Percentiles rank a stretch among this genome's conserved stretches.
These are phyloP conservation scores for Rattus rattus DNA, from an alignment of 2,113 vertebrate genomes.

Conservation along the genomic window DNA sequence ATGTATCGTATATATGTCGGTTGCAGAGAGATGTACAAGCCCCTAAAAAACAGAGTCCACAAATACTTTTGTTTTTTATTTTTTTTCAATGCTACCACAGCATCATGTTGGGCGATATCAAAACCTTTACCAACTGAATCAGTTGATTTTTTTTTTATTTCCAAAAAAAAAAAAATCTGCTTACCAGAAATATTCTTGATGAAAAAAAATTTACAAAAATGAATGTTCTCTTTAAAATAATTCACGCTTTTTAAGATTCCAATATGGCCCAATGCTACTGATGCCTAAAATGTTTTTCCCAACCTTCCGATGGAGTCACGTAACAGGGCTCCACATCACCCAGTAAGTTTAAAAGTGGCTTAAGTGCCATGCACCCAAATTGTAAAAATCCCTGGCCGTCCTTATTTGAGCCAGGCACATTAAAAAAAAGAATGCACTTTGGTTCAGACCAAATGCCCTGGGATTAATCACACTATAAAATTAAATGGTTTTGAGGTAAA, in stretches of 20 bases:
- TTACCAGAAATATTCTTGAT: constrained; percentile 83
- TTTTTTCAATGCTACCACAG: constrained; percentile 85
- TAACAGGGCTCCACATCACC: constrained; percentile 84
- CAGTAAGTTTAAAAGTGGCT: constrained; percentile 89
- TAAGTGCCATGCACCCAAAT: constrained; percentile 90
- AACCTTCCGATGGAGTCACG: constrained; percentile 86
- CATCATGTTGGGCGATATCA: constrained; percentile 87
- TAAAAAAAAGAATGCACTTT: constrained; percentile 99
- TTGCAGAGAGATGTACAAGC: constrained; percentile 90
- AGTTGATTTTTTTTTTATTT: constrained; percentile 34
- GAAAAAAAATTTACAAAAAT: constrained; percentile 84
- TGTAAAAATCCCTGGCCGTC: constrained; percentile 89
- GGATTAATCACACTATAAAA: constrained; percentile 92
- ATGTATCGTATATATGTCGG: constrained; percentile 81
- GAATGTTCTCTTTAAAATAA: constrained; percentile 84
- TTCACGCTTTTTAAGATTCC: constrained; percentile 85
- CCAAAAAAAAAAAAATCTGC: constrained; percentile 41
- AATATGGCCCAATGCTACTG: constrained; percentile 89
- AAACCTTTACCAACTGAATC: constrained; percentile 84
- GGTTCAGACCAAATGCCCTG: constrained; percentile 99
- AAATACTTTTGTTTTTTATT: constrained; percentile 77
- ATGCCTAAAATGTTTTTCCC: constrained; percentile 83
- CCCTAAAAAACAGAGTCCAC: constrained; percentile 88
- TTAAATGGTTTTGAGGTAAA: constrained; percentile 91
- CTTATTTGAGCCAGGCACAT: constrained; percentile 89